phyloP scores from a whole-genome alignment of 2,113 vertebrate species.

The Phaetusa simplex region DNA sequence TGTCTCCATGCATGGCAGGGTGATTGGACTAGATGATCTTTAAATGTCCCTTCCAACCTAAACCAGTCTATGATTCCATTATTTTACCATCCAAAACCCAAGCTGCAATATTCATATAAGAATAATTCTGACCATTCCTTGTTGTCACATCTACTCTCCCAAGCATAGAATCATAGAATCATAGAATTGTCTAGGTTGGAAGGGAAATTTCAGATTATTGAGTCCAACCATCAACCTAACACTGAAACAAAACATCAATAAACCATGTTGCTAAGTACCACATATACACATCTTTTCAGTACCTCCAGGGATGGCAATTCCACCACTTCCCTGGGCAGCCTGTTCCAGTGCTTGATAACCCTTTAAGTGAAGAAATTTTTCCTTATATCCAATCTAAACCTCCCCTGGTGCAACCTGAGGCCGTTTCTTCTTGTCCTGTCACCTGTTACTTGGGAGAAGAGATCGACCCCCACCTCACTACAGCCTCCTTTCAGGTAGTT shows the following conservation, averaged over 20 bases:
- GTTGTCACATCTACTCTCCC: neutral
- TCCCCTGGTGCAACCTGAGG: neutral
- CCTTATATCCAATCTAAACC: neutral
- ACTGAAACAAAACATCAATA: neutral
- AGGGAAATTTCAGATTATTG: neutral
- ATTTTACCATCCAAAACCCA: neutral
- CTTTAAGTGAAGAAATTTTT: neutral
- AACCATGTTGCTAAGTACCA: neutral
- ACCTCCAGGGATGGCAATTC: neutral
- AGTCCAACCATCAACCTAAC: neutral
- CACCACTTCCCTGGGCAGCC: neutral
- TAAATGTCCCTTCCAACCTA: neutral
- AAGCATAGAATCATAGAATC: neutral
- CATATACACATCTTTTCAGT: neutral
- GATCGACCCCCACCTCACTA: neutral
- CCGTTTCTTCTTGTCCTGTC: neutral
- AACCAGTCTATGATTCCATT: neutral
- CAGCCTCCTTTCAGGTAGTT: neutral
- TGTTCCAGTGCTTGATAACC: neutral
- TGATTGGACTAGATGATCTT: neutral
- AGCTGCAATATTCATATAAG: neutral
- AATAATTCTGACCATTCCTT: neutral
- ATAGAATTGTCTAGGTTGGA: neutral
- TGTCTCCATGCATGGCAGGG: neutral
- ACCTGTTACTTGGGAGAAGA: neutral